These are phyloP conservation scores for Sylvia borin DNA, from an alignment of 2,797 vertebrate genomes.

Conservation along the genomic window DNA sequence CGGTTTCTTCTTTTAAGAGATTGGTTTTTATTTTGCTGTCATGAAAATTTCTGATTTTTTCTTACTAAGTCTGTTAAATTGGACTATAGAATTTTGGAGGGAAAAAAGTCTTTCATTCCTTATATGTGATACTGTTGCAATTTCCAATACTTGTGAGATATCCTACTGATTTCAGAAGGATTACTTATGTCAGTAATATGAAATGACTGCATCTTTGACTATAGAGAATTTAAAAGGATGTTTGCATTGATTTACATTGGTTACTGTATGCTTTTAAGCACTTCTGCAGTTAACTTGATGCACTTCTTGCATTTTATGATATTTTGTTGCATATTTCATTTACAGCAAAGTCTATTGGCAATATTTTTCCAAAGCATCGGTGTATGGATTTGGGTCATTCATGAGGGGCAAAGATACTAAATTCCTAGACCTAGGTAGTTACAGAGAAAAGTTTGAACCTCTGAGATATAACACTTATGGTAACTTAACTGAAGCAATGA, in stretches of 20 bases:
- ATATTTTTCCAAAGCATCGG: neutral
- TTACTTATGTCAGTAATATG: neutral
- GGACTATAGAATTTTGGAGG: neutral
- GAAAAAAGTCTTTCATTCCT: neutral
- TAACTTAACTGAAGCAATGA: neutral
- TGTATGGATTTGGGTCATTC: neutral
- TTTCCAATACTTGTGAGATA: neutral
- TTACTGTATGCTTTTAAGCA: neutral
- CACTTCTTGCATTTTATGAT: neutral
- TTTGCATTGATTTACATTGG: neutral
- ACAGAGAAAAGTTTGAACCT: neutral
- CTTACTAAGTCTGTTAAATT: neutral
- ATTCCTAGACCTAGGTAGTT: neutral
- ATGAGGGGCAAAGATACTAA: neutral
- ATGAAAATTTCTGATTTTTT: neutral
- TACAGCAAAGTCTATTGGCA: neutral
- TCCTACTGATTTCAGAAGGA: neutral
- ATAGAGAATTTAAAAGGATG: neutral
- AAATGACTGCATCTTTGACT: neutral
- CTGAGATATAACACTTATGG: neutral
- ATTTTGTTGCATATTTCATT: neutral
- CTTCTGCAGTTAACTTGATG: neutral
- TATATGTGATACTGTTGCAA: neutral
- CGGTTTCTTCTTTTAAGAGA: neutral
- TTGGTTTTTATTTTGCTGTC: neutral